Percentiles rank a stretch among this genome's conserved stretches.
Conservation (phyloP, 2,113 vertebrate species). For the Reinhardtius hippoglossoides region DNA sequence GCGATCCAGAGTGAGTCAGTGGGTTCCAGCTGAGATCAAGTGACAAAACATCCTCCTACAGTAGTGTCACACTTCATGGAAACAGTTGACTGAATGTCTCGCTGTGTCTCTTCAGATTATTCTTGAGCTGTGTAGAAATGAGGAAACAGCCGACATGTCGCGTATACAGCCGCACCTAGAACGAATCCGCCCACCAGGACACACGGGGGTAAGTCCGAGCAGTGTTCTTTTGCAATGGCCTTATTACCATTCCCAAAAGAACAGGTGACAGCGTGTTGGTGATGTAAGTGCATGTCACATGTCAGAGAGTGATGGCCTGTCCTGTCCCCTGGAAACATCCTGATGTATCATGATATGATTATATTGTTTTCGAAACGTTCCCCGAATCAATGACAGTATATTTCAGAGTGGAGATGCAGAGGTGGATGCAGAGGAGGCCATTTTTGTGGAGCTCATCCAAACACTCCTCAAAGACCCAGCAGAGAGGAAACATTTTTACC, state of each 20-base stretch:
- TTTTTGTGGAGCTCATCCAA: constrained; percentile 68
- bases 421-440: constrained; percentile 68
- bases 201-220: constrained; percentile 56
- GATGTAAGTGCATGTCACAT: not conserved
- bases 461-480: constrained; percentile 67
- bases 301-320: not conserved
- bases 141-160: constrained; percentile 47
- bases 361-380: not conserved
- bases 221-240: not conserved
- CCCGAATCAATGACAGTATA: not conserved
- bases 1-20: constrained; percentile 77
- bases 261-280: not conserved
- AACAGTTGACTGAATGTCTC: not conserved
- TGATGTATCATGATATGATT: not conserved
- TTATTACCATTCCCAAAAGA: not conserved
- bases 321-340: not conserved
- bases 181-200: constrained; percentile 56
- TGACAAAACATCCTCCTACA: not conserved
- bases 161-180: constrained; percentile 63
- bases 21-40: not conserved
- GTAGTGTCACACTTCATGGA: not conserved
- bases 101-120: constrained; percentile 52
- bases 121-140: constrained; percentile 68
- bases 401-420: constrained; percentile 72
- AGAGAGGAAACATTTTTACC: constrained; percentile 72